A percentile compares a stretch with the other conserved stretches of the same genome.
These are phyloP conservation scores for Saturnia pavonia DNA, from an alignment of 2,888 invertebrate species.

Conservation along the genomic window DNA sequence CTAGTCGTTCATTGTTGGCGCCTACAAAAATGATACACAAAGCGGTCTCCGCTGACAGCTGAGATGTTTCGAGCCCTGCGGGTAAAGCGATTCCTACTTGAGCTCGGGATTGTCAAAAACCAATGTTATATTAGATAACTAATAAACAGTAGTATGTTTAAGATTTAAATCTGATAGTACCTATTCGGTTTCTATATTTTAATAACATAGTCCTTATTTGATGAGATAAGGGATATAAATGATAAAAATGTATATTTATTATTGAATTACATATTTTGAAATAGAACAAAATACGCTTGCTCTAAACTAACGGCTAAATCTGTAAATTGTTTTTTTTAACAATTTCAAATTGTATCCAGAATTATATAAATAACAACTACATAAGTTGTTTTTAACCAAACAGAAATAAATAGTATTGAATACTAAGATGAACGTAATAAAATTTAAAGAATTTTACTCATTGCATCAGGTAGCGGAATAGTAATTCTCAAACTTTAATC, in stretches of 20 bases:
- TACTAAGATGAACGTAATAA: neutral
- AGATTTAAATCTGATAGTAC: neutral
- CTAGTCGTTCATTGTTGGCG: conserved; percentile 72
- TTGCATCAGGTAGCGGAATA: conserved; percentile 43
- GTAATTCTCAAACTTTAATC: conserved; percentile 68
- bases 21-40: conserved; percentile 62
- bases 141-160: neutral
- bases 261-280: neutral
- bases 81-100: conserved; percentile 14
- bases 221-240: neutral
- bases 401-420: neutral
- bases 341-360: neutral
- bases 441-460: neutral
- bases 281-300: neutral
- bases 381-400: neutral
- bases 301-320: too few species aligned
- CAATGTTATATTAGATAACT: neutral
- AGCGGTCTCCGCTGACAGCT: conserved; percentile 67
- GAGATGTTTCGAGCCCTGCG: conserved; percentile 42
- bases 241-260: neutral
- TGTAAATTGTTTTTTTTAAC: too few species aligned
- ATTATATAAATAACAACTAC: conserved; percentile 2
- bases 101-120: conserved; percentile 19
- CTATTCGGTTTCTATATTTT: neutral
- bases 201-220: neutral